These are phyloP conservation scores for Triplophysa dalaica DNA, from an alignment of 2,113 vertebrate genomes.

Conservation along the genomic window DNA sequence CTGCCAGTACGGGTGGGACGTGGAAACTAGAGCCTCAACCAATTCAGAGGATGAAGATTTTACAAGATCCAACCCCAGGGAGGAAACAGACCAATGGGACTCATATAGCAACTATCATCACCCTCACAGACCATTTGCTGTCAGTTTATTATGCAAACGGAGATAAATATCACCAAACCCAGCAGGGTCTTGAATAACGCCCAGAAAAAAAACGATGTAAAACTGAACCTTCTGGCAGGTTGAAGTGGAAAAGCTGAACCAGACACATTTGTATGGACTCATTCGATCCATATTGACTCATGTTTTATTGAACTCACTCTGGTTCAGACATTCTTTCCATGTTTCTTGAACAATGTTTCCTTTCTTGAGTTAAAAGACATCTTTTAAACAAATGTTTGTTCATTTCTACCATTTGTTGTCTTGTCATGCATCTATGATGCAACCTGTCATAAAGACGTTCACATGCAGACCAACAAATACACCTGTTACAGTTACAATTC, in stretches of 20 bases:
- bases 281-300: constrained; percentile 2
- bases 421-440: background rate
- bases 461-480: background rate
- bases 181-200: background rate
- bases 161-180: constrained; percentile 16
- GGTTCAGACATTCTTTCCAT: constrained; percentile 31
- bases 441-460: background rate
- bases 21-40: constrained; percentile 6
- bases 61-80: background rate
- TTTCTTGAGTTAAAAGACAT: constrained; percentile 19
- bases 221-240: background rate
- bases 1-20: background rate
- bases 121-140: background rate
- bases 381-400: constrained; percentile 25
- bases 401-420: background rate
- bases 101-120: background rate
- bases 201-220: background rate
- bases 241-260: constrained; percentile 18
- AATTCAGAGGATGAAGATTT: background rate
- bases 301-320: constrained; percentile 19
- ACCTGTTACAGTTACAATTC: constrained; percentile 17
- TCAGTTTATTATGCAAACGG: background rate
- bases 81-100: constrained; percentile 7
- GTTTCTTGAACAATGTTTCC: constrained; percentile 21
- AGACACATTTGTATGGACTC: constrained; percentile 18